A percentile compares a stretch with the other conserved stretches of the same genome.
Evolutionary conservation across 2,888 invertebrate genomes (phyloP).

Genomic region (Coecobrya sp.): DNA sequence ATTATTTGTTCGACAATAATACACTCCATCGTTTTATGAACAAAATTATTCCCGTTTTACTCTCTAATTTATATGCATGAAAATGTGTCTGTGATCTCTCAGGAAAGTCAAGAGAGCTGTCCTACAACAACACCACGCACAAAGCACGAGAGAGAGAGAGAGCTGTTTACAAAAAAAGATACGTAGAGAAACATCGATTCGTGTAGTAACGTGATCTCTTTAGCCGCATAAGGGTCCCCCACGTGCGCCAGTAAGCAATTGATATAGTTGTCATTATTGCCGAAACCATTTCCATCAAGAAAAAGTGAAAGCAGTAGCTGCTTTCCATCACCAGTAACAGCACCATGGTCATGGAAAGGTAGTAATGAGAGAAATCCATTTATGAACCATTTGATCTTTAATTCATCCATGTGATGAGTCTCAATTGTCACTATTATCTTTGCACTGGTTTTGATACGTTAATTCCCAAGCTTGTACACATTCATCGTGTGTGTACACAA

Average conservation of each 20-base stretch:
- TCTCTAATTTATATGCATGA: conserved; percentile 79
- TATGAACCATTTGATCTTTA: conserved; percentile 10
- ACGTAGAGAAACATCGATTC: conserved; percentile 43
- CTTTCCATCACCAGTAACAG: conserved; percentile 39
- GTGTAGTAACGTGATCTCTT: conserved; percentile 77
- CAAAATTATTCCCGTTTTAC: conserved; percentile 74
- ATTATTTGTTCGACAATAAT: conserved; percentile 60
- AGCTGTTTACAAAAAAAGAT: conserved; percentile 69
- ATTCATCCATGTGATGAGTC: not conserved
- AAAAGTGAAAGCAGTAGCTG: conserved; percentile 69
- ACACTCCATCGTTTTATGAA: conserved; percentile 63
- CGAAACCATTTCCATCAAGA: conserved; percentile 38
- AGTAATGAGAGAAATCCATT: conserved; percentile 89
- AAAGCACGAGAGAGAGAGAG: conserved; percentile 48
- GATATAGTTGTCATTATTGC: conserved; percentile 40
- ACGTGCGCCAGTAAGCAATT: conserved; percentile 69
- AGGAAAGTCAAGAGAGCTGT: conserved; percentile 82
- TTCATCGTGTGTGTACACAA: not conserved
- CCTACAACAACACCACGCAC: conserved; percentile 68
- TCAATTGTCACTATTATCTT: not conserved
- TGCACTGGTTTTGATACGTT: not conserved
- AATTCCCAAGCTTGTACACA: not conserved
- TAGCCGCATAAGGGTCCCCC: conserved; percentile 71
- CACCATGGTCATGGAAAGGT: conserved; percentile 86
- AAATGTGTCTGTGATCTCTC: conserved; percentile 81